Percentiles rank a stretch among this genome's conserved stretches.
Conservation (phyloP, 1,140 invertebrate genomes). For the Rhagoletis pomonella region DNA sequence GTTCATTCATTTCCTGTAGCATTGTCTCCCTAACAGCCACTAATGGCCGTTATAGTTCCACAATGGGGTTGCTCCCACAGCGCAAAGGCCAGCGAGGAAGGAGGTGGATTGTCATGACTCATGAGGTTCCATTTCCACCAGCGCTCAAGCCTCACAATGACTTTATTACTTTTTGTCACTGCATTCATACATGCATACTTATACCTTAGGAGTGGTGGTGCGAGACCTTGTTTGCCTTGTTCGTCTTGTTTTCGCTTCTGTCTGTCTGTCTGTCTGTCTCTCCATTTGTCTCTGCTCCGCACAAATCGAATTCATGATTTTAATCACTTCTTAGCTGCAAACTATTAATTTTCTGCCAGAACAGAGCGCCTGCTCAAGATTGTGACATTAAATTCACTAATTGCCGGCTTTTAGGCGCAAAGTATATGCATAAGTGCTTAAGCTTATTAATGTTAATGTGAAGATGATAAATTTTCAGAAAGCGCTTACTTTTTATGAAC, state of each 20-base stretch:
- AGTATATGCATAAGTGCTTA: not conserved
- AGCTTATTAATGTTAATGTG: conserved; percentile 13
- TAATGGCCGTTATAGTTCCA: conserved; percentile 13
- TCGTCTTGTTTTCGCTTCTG: not conserved
- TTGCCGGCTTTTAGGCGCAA: conserved; percentile 28
- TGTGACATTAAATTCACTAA: conserved; percentile 30
- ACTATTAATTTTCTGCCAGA: conserved; percentile 38
- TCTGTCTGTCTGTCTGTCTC: not conserved
- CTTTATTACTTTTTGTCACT: not conserved
- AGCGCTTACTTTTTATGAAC: not conserved
- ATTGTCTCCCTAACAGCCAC: conserved; percentile 48
- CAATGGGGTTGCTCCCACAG: too few relatives aligned
- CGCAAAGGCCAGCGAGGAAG: too few relatives aligned
- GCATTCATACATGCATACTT: too few relatives aligned
- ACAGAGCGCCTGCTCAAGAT: conserved; percentile 20
- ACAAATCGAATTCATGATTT: conserved; percentile 48
- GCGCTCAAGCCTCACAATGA: not conserved
- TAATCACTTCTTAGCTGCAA: conserved; percentile 42
- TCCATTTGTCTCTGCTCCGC: not conserved
- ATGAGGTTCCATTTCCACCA: not conserved
- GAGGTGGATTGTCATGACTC: too few relatives aligned
- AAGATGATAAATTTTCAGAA: not conserved
- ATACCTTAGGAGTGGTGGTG: too few relatives aligned
- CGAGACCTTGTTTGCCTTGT: not conserved
- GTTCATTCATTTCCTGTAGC: conserved; percentile 20